phyloP scores from a whole-genome alignment of 2,113 vertebrate species.

The Oncorhynchus tshawytscha region DNA sequence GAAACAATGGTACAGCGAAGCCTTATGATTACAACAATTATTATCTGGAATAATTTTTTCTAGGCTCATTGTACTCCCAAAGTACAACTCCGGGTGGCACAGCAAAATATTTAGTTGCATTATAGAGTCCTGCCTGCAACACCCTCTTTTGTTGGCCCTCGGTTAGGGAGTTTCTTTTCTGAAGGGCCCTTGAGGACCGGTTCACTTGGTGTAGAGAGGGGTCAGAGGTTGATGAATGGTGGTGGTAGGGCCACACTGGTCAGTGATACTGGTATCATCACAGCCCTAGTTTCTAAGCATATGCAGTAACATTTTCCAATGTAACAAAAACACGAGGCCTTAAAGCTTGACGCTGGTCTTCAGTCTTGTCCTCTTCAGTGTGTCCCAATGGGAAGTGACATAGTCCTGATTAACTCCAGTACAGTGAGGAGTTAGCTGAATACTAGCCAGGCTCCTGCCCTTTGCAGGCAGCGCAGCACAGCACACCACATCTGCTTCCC shows the following conservation, averaged over 20 bases:
- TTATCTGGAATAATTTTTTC: too few relatives aligned
- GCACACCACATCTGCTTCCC: background rate
- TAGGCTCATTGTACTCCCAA: too few relatives aligned
- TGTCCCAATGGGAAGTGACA: background rate
- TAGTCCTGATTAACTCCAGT: background rate
- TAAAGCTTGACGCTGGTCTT: too few relatives aligned
- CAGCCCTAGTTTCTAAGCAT: too few relatives aligned
- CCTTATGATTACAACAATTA: too few relatives aligned
- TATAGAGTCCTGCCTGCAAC: conserved; percentile 6
- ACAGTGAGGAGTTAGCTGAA: conserved; percentile 15
- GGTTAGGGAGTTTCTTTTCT: conserved; percentile 47
- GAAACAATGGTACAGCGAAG: too few relatives aligned
- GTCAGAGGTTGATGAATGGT: conserved; percentile 47
- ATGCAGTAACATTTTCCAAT: background rate
- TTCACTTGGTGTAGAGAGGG: conserved; percentile 15
- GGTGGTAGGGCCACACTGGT: background rate
- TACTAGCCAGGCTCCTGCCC: conserved; percentile 29
- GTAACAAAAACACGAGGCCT: background rate
- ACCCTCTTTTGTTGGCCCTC: conserved; percentile 40
- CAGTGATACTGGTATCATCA: background rate
- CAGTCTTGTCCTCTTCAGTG: background rate
- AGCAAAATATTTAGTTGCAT: too few relatives aligned
- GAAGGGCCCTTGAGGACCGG: conserved; percentile 25
- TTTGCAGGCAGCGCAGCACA: conserved; percentile 14
- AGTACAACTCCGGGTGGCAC: too few relatives aligned